Base-by-base conservation (phyloP, 1,140 invertebrate genomes). In the Choristoneura fumiferana region DNA sequence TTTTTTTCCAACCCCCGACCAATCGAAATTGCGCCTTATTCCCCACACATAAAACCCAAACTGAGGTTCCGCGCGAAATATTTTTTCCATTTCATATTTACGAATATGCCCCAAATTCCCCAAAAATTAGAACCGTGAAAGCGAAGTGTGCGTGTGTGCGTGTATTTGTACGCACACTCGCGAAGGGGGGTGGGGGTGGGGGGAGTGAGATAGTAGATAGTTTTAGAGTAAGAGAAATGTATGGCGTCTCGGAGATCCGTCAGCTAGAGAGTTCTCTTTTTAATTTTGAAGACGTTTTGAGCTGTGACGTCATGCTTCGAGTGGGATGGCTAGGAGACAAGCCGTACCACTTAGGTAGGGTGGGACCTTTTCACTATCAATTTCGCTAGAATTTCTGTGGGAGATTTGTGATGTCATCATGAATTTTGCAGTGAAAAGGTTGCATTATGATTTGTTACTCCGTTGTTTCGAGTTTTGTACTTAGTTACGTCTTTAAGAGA, bases 81-180 rank as follows among this genome's bases (percentile, higher is more conserved):
- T 89, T 89, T 89, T 89, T 89, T 89, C 86, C 86, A 89, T 89
- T 89, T 89, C 85, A 89, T 89, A 89, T 89, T 87, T 89, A 89
- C 85, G 85, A 89, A 89, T 87, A 89, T 89, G 85, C 77, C 85
- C 84, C 84, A 87, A 89, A 89, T 89, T 89, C 86, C 84, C 86
- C 78, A 89, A 89, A 89, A 89, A 89, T 87, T 89, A 89, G 86
- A 89, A 89, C 86, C 84, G 86, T 89, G 86, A 89, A 89, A 81
- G 85, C 78, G 69, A 65, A 35, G 61, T 65, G 65, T 63, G 66
- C 63, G 75, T 57, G 57, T 49, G 74, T 73, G 68, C 54, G 77
- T 78, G 73, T 81, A 76, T 75, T 67, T 72, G 59, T 69, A 73
- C 74, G 58, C 76, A 77, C 80, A 77, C 73, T 69, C n/a, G 63